A percentile compares a stretch with the other conserved stretches of the same genome.
Conservation (phyloP, 2,888 invertebrate species). For the Reticulitermes lucifugus region DNA sequence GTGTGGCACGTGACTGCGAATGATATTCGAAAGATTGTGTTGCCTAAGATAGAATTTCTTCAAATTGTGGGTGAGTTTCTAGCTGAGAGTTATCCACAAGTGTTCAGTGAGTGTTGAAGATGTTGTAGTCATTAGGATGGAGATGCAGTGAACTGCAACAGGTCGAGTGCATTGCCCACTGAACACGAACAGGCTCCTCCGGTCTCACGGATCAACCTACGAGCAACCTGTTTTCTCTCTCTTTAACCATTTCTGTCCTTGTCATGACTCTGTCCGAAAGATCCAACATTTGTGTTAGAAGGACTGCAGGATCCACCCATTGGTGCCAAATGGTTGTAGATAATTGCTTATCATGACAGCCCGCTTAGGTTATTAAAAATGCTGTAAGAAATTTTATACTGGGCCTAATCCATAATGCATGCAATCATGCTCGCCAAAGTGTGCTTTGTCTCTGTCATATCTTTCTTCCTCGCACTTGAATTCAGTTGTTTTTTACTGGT, state of each 20-base stretch:
- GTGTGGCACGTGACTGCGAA: background rate
- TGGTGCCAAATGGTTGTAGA: background rate
- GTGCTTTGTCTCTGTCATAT: background rate
- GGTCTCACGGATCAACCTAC: slow-evolving; percentile 39
- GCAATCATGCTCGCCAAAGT: slow-evolving; percentile 7
- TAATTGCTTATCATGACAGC: background rate
- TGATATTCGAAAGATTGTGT: background rate
- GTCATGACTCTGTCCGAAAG: slow-evolving; percentile 12
- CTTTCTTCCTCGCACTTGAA: background rate
- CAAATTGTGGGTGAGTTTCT: slow-evolving; percentile 31
- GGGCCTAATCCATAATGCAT: slow-evolving; percentile 9
- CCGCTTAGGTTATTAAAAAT: background rate
- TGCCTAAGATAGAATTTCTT: background rate
- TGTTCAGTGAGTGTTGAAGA: slow-evolving; percentile 20
- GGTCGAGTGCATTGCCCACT: slow-evolving; percentile 39
- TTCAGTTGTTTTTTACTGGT: background rate
- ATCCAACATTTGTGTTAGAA: background rate
- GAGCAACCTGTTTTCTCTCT: slow-evolving; percentile 15
- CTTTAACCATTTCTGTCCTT: background rate
- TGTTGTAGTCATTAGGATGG: slow-evolving; percentile 35
- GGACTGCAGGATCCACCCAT: background rate
- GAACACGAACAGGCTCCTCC: slow-evolving; percentile 33
- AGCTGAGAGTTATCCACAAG: background rate
- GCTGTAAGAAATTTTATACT: background rate
- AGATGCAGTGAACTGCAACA: slow-evolving; percentile 42